Conservation (phyloP, 2,888 invertebrate species). For the Acronicta aceris region DNA sequence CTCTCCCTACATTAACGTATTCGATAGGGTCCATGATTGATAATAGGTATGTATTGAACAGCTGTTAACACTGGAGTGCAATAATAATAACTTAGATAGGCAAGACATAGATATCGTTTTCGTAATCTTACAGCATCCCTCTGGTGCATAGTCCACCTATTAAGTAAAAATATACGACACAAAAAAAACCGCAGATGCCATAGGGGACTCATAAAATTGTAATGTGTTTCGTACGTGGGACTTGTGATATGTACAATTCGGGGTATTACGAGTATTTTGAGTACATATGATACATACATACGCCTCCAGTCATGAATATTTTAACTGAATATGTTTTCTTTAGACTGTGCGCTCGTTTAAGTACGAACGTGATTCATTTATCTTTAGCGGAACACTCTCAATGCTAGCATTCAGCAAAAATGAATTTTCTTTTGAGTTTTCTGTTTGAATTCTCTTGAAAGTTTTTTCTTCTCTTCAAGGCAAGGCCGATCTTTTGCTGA, state of each 20-base stretch:
- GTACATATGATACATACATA: conserved; percentile 32
- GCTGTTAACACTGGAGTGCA: too few species aligned
- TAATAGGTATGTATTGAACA: too few species aligned
- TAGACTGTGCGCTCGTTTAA: conserved; percentile 46
- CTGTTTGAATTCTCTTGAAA: conserved; percentile 24
- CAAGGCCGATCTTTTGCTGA: conserved; percentile 64
- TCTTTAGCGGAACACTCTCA: conserved; percentile 35
- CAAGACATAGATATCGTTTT: background rate
- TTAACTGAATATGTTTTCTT: conserved; percentile 54
- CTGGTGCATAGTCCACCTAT: too few species aligned
- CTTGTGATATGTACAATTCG: conserved; percentile 37
- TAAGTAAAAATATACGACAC: too few species aligned
- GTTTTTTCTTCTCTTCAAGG: conserved; percentile 58
- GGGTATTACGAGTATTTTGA: conserved; percentile 37
- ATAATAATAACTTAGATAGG: conserved; percentile 1
- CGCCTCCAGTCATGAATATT: conserved; percentile 54
- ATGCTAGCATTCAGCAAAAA: conserved; percentile 22
- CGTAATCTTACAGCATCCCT: too few species aligned
- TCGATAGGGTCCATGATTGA: too few species aligned
- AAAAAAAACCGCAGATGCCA: background rate
- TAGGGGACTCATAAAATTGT: conserved; percentile 18
- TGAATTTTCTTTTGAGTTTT: conserved; percentile 33
- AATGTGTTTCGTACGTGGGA: conserved; percentile 21
- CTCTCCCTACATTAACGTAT: too few species aligned
- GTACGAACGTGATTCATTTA: conserved; percentile 58